A percentile compares a stretch with the other conserved stretches of the same genome.
These are phyloP conservation scores for Takifugu ocellatus DNA, from an alignment of 2,797 vertebrate species.

Conservation along the genomic window DNA sequence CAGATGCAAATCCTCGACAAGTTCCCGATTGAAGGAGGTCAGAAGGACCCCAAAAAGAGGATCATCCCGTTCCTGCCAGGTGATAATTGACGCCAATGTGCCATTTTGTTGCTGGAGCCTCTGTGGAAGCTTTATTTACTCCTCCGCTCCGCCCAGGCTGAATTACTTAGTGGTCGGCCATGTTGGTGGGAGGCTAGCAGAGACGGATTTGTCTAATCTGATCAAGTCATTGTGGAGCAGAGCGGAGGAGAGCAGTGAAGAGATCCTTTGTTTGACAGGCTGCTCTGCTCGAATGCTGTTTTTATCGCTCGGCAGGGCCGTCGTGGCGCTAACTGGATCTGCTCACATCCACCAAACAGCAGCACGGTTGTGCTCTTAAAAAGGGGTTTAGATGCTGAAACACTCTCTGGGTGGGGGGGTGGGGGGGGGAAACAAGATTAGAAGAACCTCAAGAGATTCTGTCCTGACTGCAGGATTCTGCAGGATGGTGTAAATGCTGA, in stretches of 20 bases:
- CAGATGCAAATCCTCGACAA: constrained; percentile 96
- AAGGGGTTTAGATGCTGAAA: constrained; percentile 2
- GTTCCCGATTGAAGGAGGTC: constrained; percentile 94
- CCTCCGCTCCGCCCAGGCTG: constrained; percentile 29
- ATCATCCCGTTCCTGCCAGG: constrained; percentile 96
- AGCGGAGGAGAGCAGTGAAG: constrained; percentile 54
- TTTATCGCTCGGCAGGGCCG: constrained; percentile 29
- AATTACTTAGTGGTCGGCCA: constrained; percentile 50
- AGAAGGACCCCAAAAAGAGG: constrained; percentile 94
- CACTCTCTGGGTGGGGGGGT: neutral
- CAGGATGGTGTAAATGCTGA: neutral
- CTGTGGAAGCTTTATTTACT: constrained; percentile 38
- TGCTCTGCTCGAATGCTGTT: constrained; percentile 39
- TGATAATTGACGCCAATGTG: constrained; percentile 47
- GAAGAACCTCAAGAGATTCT: neutral
- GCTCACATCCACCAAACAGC: constrained; percentile 16
- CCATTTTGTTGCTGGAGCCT: constrained; percentile 21
- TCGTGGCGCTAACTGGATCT: constrained; percentile 14
- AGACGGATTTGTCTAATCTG: constrained; percentile 60
- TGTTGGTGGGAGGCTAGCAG: constrained; percentile 48
- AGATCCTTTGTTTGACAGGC: constrained; percentile 60
- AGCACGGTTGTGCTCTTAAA: constrained; percentile 1
- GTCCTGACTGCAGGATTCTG: neutral
- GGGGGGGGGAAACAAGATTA: neutral
- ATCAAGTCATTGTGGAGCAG: constrained; percentile 55